Base-by-base conservation (phyloP, 2,113 vertebrate species). In the Shinisaurus crocodilurus region DNA sequence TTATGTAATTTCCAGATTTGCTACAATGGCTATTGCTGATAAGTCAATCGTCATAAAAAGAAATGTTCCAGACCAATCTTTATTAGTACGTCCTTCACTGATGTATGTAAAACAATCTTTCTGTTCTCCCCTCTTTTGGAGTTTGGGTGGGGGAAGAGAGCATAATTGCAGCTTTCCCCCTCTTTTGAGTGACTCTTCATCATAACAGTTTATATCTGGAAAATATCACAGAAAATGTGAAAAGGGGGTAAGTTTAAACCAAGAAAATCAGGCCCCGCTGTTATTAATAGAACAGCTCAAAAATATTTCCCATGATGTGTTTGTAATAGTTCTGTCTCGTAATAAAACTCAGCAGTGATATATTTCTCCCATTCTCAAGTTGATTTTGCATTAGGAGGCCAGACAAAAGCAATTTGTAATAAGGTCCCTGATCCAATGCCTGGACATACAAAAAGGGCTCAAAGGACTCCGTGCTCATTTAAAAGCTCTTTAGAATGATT, bases 1-100 rank as follows among this genome's bases (percentile, higher is more conserved):
- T 98, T 98, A 98, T 97, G 96, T 98, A 97, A 98, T 98, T 98
- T 98, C 97, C 97, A 98, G 96, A 97, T 97, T 97, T 96, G 96
- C 95, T 97, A 91, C 94, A 96, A 96, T 95, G 95, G 95, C 96
- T 95, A 95, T 97, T 97, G 96, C 97, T 97, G 98, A 98, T 97
- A 98, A 98, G 98, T 97, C 97, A 96, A 97, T 98, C 94, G 95
- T 97, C 96, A 95, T 96, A 95, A 96, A 96, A 95, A 97, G 97
- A 98, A 96, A 97, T 95, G 94, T 97, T 98, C 97, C 98, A 98
- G 97, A 97, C 96, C 97, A 95, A 92, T 96, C 96, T 97, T 97
- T 97, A 97, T 98, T 97, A 97, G 95, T 92, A 91, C 94, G 96
- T 96, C 97, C 96, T 97, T 98, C 96, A 95, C 95, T 96, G 96